Conservation (phyloP, 2,113 vertebrate species). For the Motacilla alba region DNA sequence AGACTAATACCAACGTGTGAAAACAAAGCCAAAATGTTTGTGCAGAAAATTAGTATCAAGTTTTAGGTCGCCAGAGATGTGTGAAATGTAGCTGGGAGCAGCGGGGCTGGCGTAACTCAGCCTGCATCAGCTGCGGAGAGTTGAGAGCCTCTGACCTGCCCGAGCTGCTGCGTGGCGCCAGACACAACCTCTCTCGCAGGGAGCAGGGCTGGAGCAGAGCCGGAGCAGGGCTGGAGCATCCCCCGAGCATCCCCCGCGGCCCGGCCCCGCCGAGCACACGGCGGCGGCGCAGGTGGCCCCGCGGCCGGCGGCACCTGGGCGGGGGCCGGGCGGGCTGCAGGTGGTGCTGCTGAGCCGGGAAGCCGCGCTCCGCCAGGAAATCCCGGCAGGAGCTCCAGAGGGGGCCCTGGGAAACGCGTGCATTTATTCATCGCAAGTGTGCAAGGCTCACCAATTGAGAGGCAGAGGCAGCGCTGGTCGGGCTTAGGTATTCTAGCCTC, state of each 20-base stretch:
- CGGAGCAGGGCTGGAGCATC: accelerated
- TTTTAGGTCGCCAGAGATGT: not conserved
- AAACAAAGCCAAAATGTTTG: not conserved
- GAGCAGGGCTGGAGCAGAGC: accelerated
- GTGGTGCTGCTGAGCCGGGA: conserved; percentile 75
- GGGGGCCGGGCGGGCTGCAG: conserved; percentile 63
- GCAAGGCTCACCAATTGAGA: conserved; percentile 82
- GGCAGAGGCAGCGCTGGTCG: conserved; percentile 77
- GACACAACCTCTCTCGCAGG: accelerated
- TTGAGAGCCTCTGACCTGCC: not conserved
- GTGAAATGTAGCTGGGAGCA: not conserved
- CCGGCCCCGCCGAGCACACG: accelerated
- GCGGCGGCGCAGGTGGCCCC: not conserved
- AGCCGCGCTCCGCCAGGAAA: conserved; percentile 61
- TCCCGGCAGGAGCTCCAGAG: conserved; percentile 59
- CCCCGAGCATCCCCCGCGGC: accelerated
- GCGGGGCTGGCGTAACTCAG: not conserved
- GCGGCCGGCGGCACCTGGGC: not conserved
- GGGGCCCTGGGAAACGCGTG: conserved; percentile 85
- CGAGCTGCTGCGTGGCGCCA: not conserved
- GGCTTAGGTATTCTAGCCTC: conserved; percentile 56
- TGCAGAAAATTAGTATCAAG: not conserved
- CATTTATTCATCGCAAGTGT: conserved; percentile 87
- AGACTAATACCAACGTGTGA: not conserved
- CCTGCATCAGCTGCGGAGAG: not conserved